Evolutionary conservation across 2,888 invertebrate species (phyloP), one percentile per base, ranked within the genome.

Genomic region (Litoditis marina): DNA sequence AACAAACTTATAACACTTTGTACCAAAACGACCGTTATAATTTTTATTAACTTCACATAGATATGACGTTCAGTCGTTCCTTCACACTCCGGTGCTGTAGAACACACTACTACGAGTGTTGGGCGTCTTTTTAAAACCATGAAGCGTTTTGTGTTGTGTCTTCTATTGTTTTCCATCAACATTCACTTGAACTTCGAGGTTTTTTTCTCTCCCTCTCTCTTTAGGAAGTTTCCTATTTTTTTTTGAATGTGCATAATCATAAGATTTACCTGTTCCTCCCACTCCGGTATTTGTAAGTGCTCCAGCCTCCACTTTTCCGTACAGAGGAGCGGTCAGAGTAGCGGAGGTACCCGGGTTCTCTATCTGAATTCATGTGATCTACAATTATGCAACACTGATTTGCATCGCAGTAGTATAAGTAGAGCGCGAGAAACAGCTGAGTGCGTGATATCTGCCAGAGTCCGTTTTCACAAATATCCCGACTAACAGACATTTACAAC

Each of bases 241-340:
- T 8, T 42, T 19, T 42, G 5, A 25, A 3, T 28, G 25, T 5
- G 19, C 22, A 27, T n/a, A n/a, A n/a, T n/a, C n/a, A n/a, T n/a
- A n/a, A n/a, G n/a, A n/a, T n/a, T n/a, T n/a, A n/a, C n/a, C 39
- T 5, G 58, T 32, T 7, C 34, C 62, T 58, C 69, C 68, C 4
- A 65, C 60, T n/a, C 71, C 71, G 16, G 70, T 69, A 2, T 65
- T 55, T 3, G 70, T 70, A 13, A 76, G 59, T 7, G 75, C 72
- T 39, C 75, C 75, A 8, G 70, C 73, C 51, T 73, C 75, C 2
- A 72, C 72, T 34, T 73, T 73, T 57, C 75, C 75, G 59, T 72
- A 72, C 8, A 73, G 30, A 34, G 63, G 62, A n/a, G 64, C 60
- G 11, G 61, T 64, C 28, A 39, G 46, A 19, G 65, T 69, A 2